phyloP scores from a whole-genome alignment of 1,140 invertebrate species.

The Mamestra configurata region DNA sequence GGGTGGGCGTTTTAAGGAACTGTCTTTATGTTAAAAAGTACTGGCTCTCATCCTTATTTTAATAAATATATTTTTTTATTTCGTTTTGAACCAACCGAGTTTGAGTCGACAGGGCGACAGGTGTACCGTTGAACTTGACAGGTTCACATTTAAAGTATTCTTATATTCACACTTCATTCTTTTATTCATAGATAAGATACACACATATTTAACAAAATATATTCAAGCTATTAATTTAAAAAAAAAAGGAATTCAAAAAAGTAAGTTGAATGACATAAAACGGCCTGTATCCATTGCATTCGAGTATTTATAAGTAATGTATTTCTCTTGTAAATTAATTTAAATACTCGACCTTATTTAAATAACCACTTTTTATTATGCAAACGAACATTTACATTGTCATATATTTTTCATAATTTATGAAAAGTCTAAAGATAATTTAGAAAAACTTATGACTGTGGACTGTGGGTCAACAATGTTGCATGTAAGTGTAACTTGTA shows the following conservation, averaged over 20 bases:
- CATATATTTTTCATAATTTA: conserved; percentile 18
- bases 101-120: conserved; percentile 4
- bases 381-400: not conserved
- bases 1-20: too few relatives aligned
- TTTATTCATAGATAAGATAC: not conserved
- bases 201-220: not conserved
- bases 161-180: not conserved
- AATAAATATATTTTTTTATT: too few relatives aligned
- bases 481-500: conserved; percentile 13
- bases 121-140: not conserved
- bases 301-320: not conserved
- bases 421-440: conserved; percentile 18
- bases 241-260: not conserved
- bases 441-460: conserved; percentile 24
- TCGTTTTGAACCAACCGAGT: too few relatives aligned
- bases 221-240: conserved; percentile 2
- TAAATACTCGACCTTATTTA: not conserved
- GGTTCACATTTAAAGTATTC: not conserved
- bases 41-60: too few relatives aligned
- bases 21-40: too few relatives aligned
- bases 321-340: conserved; percentile 15
- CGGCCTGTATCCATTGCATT: not conserved
- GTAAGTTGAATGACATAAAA: not conserved
- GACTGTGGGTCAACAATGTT: conserved; percentile 24
- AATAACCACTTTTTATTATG: not conserved